Percentiles rank a stretch among this genome's conserved stretches.
Evolutionary conservation across 53 echinoderm and acorn worm genomes (phyloP).

Genomic region (Zoroaster sp.): DNA sequence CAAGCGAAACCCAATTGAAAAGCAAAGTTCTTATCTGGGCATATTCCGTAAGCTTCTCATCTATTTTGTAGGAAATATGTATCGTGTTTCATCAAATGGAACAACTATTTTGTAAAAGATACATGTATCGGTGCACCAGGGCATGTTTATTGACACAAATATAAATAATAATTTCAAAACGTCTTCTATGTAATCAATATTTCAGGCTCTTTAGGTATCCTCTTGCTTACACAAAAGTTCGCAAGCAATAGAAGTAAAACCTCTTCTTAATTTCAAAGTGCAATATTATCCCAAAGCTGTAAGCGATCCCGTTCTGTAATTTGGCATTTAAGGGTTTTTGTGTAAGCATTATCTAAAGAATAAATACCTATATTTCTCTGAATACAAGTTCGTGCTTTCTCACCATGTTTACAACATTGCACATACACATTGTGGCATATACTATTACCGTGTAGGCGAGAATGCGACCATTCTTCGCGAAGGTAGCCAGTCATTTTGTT

Average conservation of each 20-base stretch:
- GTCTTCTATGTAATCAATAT: neutral
- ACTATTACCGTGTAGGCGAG: conserved; percentile 23
- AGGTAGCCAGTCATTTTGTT: neutral
- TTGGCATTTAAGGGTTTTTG: neutral
- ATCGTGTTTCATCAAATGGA: neutral
- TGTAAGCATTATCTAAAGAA: neutral
- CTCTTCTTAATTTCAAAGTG: neutral
- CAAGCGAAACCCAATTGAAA: no score
- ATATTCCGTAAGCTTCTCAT: neutral
- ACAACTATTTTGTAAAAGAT: neutral
- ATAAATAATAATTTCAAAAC: neutral
- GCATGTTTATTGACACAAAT: neutral
- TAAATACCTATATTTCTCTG: neutral
- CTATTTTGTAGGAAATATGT: neutral
- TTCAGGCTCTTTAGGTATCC: neutral
- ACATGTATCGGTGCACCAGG: neutral
- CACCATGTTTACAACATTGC: neutral
- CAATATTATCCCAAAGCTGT: neutral
- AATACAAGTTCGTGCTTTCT: neutral
- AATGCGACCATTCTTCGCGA: neutral
- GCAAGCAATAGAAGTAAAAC: neutral
- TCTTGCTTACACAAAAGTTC: neutral
- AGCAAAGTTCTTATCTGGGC: neutral
- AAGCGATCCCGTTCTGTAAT: neutral
- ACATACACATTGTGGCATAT: neutral